A percentile compares a stretch with the other conserved stretches of the same genome.
phyloP scores from a whole-genome alignment of 2,797 vertebrate genomes.

The Glossophaga mutica region DNA sequence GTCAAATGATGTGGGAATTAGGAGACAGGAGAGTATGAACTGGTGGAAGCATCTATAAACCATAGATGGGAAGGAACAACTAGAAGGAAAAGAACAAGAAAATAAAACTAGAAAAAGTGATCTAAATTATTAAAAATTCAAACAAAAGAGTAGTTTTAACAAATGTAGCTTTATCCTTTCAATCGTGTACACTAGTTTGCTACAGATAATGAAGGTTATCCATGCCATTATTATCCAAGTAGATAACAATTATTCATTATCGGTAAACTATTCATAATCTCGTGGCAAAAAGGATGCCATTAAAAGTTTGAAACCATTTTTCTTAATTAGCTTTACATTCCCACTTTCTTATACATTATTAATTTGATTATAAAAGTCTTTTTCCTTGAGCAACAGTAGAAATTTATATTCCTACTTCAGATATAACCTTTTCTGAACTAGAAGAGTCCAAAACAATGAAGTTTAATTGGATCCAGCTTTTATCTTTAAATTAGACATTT shows the following conservation, averaged over 20 bases:
- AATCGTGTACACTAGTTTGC: neutral
- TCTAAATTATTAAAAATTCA: slow-evolving; percentile 1
- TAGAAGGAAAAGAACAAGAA: neutral
- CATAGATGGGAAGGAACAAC: neutral
- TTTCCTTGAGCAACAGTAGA: neutral
- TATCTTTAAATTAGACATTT: slow-evolving; percentile 17
- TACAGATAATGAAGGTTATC: neutral
- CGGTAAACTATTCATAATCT: neutral
- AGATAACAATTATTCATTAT: slow-evolving; percentile 6
- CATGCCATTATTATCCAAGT: neutral
- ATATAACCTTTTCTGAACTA: slow-evolving; percentile 9
- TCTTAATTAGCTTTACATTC: neutral
- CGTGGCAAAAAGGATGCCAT: slow-evolving; percentile 2
- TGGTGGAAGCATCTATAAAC: neutral
- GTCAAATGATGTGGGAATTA: neutral
- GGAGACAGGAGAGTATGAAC: neutral
- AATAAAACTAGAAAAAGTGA: slow-evolving; percentile 11
- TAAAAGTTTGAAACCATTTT: slow-evolving; percentile 12
- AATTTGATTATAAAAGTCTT: neutral
- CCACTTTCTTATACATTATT: neutral
- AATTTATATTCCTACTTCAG: neutral
- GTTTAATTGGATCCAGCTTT: neutral
- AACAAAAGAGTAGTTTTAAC: slow-evolving; percentile 25
- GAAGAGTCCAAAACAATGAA: neutral
- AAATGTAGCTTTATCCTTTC: neutral